These are phyloP conservation scores for Plagiodera versicolora DNA, from an alignment of 2,888 invertebrate species.

Conservation along the genomic window DNA sequence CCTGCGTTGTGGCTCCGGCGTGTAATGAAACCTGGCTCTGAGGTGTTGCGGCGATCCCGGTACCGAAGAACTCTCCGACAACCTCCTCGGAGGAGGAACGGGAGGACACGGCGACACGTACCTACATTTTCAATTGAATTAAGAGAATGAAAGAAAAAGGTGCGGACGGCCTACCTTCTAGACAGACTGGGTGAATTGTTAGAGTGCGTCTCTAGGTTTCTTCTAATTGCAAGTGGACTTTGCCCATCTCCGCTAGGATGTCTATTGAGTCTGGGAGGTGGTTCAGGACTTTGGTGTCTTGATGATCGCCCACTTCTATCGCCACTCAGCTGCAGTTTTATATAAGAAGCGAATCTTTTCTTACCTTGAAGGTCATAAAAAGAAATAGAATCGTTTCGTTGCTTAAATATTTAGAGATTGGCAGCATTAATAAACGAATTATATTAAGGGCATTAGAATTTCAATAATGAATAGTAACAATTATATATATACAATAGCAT, in stretches of 20 bases:
- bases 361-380: constrained; percentile 53
- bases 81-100: constrained; percentile 63
- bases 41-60: constrained; percentile 72
- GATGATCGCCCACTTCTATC: constrained; percentile 54
- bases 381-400: no score
- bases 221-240: constrained; percentile 61
- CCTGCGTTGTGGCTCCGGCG: constrained; percentile 62
- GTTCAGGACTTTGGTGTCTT: constrained; percentile 63
- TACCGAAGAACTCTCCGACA: constrained; percentile 69
- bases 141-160: not conserved
- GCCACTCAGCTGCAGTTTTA: constrained; percentile 73
- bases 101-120: constrained; percentile 65
- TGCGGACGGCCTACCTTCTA: constrained; percentile 54
- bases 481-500: no score
- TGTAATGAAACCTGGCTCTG: constrained; percentile 64
- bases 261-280: constrained; percentile 59
- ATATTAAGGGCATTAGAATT: no score
- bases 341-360: constrained; percentile 81
- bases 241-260: constrained; percentile 48
- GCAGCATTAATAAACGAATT: no score
- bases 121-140: constrained; percentile 45
- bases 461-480: no score
- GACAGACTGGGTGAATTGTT: constrained; percentile 60
- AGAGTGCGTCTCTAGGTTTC: constrained; percentile 59
- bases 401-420: no score